phyloP scores from a whole-genome alignment of 2,113 vertebrate species.

The Odontesthes bonariensis region DNA sequence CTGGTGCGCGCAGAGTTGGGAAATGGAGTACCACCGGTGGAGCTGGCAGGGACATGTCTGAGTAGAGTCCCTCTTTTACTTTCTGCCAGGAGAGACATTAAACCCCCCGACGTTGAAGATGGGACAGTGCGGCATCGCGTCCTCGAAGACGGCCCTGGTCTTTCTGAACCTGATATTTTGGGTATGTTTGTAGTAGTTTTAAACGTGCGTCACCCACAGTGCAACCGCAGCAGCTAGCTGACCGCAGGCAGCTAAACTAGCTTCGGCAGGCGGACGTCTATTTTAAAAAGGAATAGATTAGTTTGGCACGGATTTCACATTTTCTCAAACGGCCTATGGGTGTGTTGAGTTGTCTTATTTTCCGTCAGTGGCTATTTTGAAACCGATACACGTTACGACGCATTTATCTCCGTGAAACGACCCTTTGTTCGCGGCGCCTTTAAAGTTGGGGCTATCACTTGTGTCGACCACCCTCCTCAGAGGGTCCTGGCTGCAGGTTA shows the following conservation, averaged over 20 bases:
- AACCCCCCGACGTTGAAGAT: conserved; percentile 68
- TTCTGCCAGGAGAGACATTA: conserved; percentile 26
- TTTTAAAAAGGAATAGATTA: conserved; percentile 2
- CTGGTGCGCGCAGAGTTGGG: background rate
- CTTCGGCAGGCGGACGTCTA: conserved; percentile 17
- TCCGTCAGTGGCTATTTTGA: background rate
- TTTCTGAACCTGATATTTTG: conserved; percentile 97
- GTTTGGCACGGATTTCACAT: background rate
- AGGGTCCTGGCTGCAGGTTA: background rate
- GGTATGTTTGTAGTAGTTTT: conserved; percentile 81
- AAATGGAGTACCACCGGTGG: conserved; percentile 16
- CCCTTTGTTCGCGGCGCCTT: background rate
- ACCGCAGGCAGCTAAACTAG: conserved; percentile 23
- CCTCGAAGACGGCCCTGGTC: conserved; percentile 95
- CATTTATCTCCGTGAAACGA: background rate
- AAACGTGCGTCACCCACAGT: conserved; percentile 44
- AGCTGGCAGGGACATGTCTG: conserved; percentile 40
- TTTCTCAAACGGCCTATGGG: background rate
- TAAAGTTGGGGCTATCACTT: conserved; percentile 10
- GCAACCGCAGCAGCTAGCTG: conserved; percentile 8
- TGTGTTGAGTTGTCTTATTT: background rate
- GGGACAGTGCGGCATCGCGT: conserved; percentile 92
- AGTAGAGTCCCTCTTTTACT: conserved; percentile 22
- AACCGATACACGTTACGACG: background rate
- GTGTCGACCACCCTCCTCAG: background rate